phyloP scores from a whole-genome alignment of 1,140 invertebrate genomes.

The Sinonovacula constricta region DNA sequence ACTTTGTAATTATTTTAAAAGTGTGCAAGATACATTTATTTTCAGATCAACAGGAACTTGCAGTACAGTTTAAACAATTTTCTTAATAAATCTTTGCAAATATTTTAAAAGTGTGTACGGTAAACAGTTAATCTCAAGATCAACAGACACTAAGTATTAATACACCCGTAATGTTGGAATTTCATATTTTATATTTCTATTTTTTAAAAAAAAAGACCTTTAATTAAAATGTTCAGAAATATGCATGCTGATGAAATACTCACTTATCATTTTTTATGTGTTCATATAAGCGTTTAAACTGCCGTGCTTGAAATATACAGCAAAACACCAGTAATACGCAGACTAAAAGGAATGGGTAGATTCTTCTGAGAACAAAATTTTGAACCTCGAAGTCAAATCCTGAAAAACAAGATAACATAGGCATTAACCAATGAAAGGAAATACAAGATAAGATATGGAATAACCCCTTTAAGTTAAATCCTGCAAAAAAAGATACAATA shows the following conservation, averaged over 20 bases:
- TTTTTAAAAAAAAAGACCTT: not conserved
- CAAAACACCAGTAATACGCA: constrained; percentile 85
- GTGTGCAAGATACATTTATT: too few species aligned
- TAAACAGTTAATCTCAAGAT: too few species aligned
- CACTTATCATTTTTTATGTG: constrained; percentile 99
- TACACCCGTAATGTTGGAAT: too few species aligned
- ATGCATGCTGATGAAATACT: constrained; percentile 58
- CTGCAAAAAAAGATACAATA: not conserved
- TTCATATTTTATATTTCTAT: not conserved
- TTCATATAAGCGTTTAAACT: constrained; percentile 96
- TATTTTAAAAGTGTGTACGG: too few species aligned
- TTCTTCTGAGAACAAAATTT: constrained; percentile 89
- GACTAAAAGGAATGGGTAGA: constrained; percentile 93
- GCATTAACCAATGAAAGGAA: not conserved
- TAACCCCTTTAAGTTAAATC: not conserved
- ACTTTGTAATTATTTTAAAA: too few species aligned
- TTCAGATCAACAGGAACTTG: too few species aligned
- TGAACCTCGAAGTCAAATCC: constrained; percentile 85
- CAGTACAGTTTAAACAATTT: too few species aligned
- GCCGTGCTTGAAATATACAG: constrained; percentile 89
- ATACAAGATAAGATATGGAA: not conserved
- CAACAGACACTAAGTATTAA: too few species aligned
- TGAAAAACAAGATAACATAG: constrained; percentile 69
- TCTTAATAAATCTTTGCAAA: too few species aligned
- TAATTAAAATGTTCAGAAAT: not conserved